Base-by-base conservation (phyloP, 35 echinoderm and acorn worm species). In the Hemicentrotus pulcherrimus region DNA sequence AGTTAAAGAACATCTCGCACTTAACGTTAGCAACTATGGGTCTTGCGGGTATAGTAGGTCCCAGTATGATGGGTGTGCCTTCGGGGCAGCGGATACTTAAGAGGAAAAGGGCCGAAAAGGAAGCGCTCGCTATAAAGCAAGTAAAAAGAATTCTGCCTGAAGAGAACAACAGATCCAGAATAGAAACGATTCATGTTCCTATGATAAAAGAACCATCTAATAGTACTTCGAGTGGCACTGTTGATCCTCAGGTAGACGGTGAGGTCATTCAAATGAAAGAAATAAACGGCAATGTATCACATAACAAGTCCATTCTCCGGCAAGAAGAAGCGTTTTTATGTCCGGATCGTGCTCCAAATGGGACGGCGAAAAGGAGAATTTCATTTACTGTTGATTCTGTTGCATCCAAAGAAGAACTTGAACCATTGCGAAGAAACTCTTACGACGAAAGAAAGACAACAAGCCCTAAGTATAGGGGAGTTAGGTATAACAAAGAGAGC, bases 11-110 rank as follows among this genome's bases (percentile, higher is more conserved):
- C 65, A 98, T 98, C 86, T 98, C 97, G 22, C 96, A 98, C 47
- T 94, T 98, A 92, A 96, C 97, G 6, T 95, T 98, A 28, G 94
- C 96, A 61, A 98, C 97, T 10, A 97, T 96, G 31, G 97, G 97
- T 9, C 92, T 98, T 16, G 96, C 95, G 86, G 97, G 97, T 18
- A 96, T 97, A 48, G 96, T 97, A n/a, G 95, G 91, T 52, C 96
- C 94, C 4, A 94, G 86, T 41, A 91, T 95, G 32, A 15, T 70
- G 19, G 94, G 87, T 33, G 71, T 47, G 16, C 30, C 47, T 55
- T 58, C 94, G 3, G 32, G 94, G 32, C 31, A 89, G 31, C 31
- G 47, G 78, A 88, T 24, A 33, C 32, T 46, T 24, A 78, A 30
- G 60, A 96, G 94, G 47, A 90, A 32, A 92, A 88, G 16, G 22